A percentile compares a stretch with the other conserved stretches of the same genome.
These are phyloP conservation scores for Coryphaenoides rupestris DNA, from an alignment of 2,113 vertebrate genomes.

Conservation along the genomic window DNA sequence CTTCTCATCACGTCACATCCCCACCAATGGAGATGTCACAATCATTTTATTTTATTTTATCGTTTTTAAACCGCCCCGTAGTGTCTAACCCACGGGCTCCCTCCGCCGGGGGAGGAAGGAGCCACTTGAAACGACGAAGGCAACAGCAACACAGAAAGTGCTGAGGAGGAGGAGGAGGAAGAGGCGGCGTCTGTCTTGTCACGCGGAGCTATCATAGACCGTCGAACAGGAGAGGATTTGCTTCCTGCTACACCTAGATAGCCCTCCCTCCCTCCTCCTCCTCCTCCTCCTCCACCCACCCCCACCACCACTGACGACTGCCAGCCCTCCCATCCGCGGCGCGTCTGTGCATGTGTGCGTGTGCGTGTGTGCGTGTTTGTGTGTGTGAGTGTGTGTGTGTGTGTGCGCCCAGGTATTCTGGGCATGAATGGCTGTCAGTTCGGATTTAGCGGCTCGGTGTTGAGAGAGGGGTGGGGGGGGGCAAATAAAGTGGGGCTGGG, in stretches of 20 bases:
- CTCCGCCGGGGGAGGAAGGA: no score
- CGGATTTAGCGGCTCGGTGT: constrained; percentile 72
- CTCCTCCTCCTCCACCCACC: constrained; percentile 12
- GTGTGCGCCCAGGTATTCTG: constrained; percentile 76
- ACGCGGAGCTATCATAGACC: constrained; percentile 56
- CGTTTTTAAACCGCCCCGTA: no score
- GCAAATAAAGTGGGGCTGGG: constrained; percentile 63
- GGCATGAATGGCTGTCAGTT: constrained; percentile 76
- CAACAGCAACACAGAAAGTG: constrained; percentile 42
- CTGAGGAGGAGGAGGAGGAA: no score
- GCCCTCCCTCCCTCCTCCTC: constrained; percentile 46
- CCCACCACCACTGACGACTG: neutral
- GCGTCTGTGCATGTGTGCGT: no score
- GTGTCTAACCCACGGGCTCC: no score
- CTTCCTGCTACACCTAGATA: constrained; percentile 72
- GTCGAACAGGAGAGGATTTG: constrained; percentile 70
- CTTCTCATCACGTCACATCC: no score
- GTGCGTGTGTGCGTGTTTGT: no score
- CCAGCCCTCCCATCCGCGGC: constrained; percentile 1
- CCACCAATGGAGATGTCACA: no score
- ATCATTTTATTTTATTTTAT: no score
- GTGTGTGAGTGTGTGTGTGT: no score
- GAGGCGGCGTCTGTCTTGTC: constrained; percentile 45
- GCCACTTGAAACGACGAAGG: no score
- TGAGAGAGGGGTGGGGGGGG: no score